Base-by-base conservation (phyloP, 2,113 vertebrate species). In the Rana temporaria region DNA sequence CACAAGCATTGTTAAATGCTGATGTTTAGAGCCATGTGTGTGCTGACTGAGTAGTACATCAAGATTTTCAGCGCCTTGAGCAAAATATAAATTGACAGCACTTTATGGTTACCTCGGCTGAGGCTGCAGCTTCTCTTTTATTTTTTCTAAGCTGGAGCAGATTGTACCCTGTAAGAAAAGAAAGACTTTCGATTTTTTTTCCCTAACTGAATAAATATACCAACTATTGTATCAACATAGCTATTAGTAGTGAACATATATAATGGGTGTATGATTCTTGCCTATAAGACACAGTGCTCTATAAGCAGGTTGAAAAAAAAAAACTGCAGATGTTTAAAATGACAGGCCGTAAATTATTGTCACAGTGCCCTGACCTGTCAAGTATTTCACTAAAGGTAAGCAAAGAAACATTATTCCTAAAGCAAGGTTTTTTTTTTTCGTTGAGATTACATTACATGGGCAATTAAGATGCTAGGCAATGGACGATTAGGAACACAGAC, bases 11-110 rank as follows among this genome's bases (percentile, higher is more conserved):
- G 60, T 55, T 66, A 78, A 66, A 66, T 66, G 75, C 62, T 78
- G 60, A 66, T 66, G 48, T 55, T 78, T 53, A 48, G 52, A 78
- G 75, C 22, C 60, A 78, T 20, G 60, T 78, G 73, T 26, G 59
- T 55, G 48, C 73, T 52, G 73, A 76, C 59, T 17, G 22, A 78
- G 63, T 52, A 55, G 22, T 65, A 66, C n/a, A 78, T 78, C 62
- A 78, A 65, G 60, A 55, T 48, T 55, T 55, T 48, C 38, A 78
- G 66, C 55, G 75, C 42, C 24, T 55, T 66, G 73, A 76, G 78
- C 30, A 70, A 60, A 79, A 69, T 69, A 70, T 12, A 62, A 69
- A 18, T 24, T 79, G 53, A 79, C 66, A 79, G 66, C 8, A 57
- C 48, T 66, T 57, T 69, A 68, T 68, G 53, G 77, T 18, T 60